Conservation (phyloP, 2,113 vertebrate genomes). For the Hepsetus odoe region DNA sequence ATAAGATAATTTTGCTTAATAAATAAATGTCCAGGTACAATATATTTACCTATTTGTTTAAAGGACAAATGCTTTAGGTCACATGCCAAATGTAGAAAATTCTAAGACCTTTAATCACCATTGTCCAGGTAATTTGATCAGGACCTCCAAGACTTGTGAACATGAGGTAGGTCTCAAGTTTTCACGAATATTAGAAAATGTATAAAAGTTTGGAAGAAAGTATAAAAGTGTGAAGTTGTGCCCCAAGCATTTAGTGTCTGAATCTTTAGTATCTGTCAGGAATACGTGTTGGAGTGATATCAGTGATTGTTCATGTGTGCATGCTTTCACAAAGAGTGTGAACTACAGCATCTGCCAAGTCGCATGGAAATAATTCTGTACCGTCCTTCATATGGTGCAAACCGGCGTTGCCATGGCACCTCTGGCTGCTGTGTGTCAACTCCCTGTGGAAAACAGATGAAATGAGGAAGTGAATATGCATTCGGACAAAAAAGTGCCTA, state of each 20-base stretch:
- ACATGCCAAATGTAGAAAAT: no score
- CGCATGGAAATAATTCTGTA: constrained; percentile 50
- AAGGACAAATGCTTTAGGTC: no score
- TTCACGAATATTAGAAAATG: no score
- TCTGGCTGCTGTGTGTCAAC: constrained; percentile 33
- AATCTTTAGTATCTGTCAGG: no score
- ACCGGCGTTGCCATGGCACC: constrained; percentile 49
- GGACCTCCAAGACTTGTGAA: no score
- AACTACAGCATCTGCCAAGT: constrained; percentile 52
- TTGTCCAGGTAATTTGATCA: no score
- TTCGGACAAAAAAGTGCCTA: constrained; percentile 32
- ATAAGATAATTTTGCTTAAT: no score
- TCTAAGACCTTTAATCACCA: no score
- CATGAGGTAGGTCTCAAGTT: no score
- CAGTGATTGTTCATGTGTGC: constrained; percentile 25
- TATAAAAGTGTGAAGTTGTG: background rate
- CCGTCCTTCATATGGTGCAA: constrained; percentile 29
- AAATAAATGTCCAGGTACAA: no score
- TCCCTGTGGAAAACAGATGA: constrained; percentile 26
- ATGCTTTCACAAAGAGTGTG: constrained; percentile 45
- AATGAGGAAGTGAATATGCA: constrained; percentile 34
- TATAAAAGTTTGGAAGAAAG: constrained; percentile 1
- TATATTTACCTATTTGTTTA: no score
- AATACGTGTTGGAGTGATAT: background rate
- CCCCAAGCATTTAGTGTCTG: background rate